Base-by-base conservation (phyloP, 2,113 vertebrate species). In the Ahaetulla prasina region DNA sequence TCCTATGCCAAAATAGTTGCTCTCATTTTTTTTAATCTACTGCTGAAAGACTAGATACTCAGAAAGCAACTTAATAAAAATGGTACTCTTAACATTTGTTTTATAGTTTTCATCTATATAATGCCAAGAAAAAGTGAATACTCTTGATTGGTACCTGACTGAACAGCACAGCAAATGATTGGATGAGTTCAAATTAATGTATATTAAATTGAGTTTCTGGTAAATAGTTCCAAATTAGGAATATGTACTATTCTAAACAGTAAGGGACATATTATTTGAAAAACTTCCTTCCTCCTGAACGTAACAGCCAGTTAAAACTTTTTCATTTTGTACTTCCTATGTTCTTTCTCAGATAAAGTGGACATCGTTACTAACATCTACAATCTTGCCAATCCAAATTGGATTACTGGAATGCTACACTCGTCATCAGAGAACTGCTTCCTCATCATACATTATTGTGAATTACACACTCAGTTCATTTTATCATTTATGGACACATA, bases 1-100 rank as follows among this genome's bases (percentile, higher is more conserved):
- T 52, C 95, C 96, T 96, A 94, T 96, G 96, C 96, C 96, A 97
- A 96, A 97, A 96, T 92, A 94, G 93, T 95, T 95, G 94, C 87
- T 97, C 86, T 52, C 74, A 96, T 97, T 95, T 97, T 95, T 92
- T 87, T 94, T 54, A 96, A 80, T 94, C 90, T 95, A 92, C 50
- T 87, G 86, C 92, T 93, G 94, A 94, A 94, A 96, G 87, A 89
- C 63, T 91, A 22, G 50, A 47, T 55, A 95, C 96, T 10, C 25
- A 91, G 52, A 60, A 94, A 92, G 53, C 95, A 95, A 91, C 90
- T 5, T 45, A 92, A 60, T n/a, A 94, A 93, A 88, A 92, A 25
- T 43, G 52, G 45, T 60, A 90, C 53, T 92, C 53, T 8, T 8
- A 93, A 87, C 47, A 89, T 86, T 12, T 85, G 27, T 14, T 86